These are phyloP conservation scores for Monopterus albus DNA, from an alignment of 2,113 vertebrate species.

Conservation along the genomic window DNA sequence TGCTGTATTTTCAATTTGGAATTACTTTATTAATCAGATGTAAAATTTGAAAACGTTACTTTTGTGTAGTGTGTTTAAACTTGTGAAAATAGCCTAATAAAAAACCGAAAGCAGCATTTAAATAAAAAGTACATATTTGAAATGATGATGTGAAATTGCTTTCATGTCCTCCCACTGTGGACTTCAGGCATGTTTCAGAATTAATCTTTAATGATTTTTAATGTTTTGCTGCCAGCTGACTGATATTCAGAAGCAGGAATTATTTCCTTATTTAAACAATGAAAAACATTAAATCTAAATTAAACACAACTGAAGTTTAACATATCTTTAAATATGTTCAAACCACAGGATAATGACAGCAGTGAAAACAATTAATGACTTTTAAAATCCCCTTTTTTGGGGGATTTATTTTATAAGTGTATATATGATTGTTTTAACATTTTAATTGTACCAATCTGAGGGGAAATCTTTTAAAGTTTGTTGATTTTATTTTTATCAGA, in stretches of 20 bases:
- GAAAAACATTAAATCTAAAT: background rate
- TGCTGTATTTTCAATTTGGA: background rate
- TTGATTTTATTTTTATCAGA: constrained; percentile 7
- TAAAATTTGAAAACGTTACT: background rate
- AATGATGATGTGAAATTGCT: constrained; percentile 5
- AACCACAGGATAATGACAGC: background rate
- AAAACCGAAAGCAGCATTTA: no score
- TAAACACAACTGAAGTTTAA: constrained; percentile 5
- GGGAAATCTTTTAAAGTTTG: background rate
- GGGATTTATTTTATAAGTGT: background rate
- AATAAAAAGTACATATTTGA: background rate
- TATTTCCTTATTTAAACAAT: constrained; percentile 3
- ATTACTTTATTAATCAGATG: background rate
- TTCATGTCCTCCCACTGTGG: background rate
- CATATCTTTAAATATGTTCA: background rate
- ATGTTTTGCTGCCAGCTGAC: background rate
- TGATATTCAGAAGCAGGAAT: background rate
- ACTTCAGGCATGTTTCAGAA: background rate
- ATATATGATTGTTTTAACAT: background rate
- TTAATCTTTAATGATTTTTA: background rate
- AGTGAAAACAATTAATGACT: background rate
- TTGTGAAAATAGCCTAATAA: no score
- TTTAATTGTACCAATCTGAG: constrained; percentile 16
- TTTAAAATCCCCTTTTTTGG: background rate
- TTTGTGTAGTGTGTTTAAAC: background rate